Evolutionary conservation across 2,113 vertebrate species (phyloP), one percentile per base, ranked within the genome.

Genomic region (Argyrosomus japonicus): DNA sequence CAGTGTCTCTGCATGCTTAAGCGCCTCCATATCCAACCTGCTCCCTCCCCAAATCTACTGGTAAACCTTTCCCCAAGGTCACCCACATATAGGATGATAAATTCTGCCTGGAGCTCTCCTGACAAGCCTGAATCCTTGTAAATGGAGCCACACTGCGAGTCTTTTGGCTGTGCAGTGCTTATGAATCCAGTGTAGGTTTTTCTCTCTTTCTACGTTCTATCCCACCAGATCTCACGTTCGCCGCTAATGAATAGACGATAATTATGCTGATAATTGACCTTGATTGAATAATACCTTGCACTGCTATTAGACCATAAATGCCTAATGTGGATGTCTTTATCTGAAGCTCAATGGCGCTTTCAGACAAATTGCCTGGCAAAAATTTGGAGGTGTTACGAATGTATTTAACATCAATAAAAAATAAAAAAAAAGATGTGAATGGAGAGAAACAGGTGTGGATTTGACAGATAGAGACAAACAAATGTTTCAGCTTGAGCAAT

Each of bases 1-100:
- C 27, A 61, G 64, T 45, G 45, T 69, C 64, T 78, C 64, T 82
- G 82, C 75, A 81, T 85, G 58, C 60, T 81, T 62, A 85, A 83
- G 71, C 74, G 64, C 27, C 77, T 72, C 47, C 75, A 61, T 74
- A 78, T 81, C 72, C 68, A 76, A 56, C 43, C 14, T 36, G 71
- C 78, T 77, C 68, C 70, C 61, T 75, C 72, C 60, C 78, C 51
- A 87, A 80, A 78, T 83, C 65, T 90, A 88, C 87, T 77, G 70
- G 87, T 87, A 90, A 92, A 88, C 76, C 87, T 87, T 64, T 85
- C 79, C 85, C 87, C 90, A 94, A 92, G 93, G 93, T 94, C 93
- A 88, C 18, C 21, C 79, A 69, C 83, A 75, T 82, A 76, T 63
- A 56, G 87, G 79, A 87, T 88, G 91, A 93, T 93, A 92, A 82